Evolutionary conservation across 2,888 invertebrate genomes (phyloP), one percentile per base, ranked within the genome.

Genomic region (Phytoseiulus persimilis): DNA sequence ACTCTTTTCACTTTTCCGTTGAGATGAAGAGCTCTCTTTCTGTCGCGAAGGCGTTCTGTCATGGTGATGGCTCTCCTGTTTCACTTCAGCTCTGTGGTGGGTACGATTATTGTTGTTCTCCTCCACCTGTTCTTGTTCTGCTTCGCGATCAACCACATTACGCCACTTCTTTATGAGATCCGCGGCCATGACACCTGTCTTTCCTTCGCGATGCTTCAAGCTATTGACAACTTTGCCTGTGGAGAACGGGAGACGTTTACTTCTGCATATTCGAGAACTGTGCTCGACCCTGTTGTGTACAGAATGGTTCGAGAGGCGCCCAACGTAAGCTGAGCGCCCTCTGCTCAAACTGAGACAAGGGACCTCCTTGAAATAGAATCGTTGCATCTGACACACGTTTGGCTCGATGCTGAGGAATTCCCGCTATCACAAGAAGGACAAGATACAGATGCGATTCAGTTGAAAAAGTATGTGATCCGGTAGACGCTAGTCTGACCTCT

Each of bases 121-220:
- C 65, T 65, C 65, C 65, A 23, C 65, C 23, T 65, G 32, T 87
- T 87, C 87, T 31, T 39, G 32, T n/a, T 87, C 87, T 6, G 87
- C 87, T 45, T 87, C 87, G 32, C 87, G 87, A 33, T 87, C 87
- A 33, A 87, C 87, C 32, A 87, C 87, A 11, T 87, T 87, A 28
- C 87, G 32, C 87, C 87, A 87, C 45, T 87, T 87, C 33, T 45
- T 33, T n/a, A 87, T 87, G 32, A 87, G 87, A 33, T 87, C 87
- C 3, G 87, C 45, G 28, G 87, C 87, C 87, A 87, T 87, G n/a
- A 28, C 87, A 14, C 87, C 87, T 28, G 87, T 45, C 23, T 33
- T 32, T 0, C 45, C 87, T 6, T 18, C 33, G 11, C 87, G 87
- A 11, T 87, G 32, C 31, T 87, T 87, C 31, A 87, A 31, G 87